A percentile compares a stretch with the other conserved stretches of the same genome.
Conservation (phyloP, 2,113 vertebrate genomes). For the Sitta europaea region DNA sequence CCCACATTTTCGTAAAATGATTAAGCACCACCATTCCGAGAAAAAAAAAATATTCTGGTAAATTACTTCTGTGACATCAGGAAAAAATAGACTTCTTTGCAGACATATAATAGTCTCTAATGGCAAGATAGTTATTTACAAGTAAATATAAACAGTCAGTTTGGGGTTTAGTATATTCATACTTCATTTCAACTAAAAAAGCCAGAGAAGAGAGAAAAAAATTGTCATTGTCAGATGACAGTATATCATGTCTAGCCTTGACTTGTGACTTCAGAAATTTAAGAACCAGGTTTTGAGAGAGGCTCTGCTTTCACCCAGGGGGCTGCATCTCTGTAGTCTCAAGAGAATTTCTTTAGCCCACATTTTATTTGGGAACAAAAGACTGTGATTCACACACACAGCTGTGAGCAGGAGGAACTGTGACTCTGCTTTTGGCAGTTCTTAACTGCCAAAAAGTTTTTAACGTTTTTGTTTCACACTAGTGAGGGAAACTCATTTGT, state of each 20-base stretch:
- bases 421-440: not conserved
- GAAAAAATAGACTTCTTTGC: not conserved
- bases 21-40: slow-evolving; percentile 12
- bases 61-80: not conserved
- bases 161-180: not conserved
- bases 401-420: not conserved
- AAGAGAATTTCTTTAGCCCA: not conserved
- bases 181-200: slow-evolving; percentile 1
- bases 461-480: not conserved
- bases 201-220: not conserved
- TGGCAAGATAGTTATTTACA: slow-evolving; percentile 17
- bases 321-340: not conserved
- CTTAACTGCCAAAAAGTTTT: not conserved
- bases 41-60: slow-evolving; percentile 16
- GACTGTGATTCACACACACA: not conserved
- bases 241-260: not conserved
- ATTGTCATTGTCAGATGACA: not conserved
- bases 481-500: not conserved
- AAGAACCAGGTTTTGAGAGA: not conserved
- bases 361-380: accelerated
- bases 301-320: not conserved
- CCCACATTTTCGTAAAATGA: slow-evolving; percentile 36
- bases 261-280: not conserved
- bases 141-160: not conserved
- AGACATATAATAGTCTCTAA: slow-evolving; percentile 17